These are phyloP conservation scores for Archocentrus centrarchus DNA, from an alignment of 2,113 vertebrate genomes.

Conservation along the genomic window DNA sequence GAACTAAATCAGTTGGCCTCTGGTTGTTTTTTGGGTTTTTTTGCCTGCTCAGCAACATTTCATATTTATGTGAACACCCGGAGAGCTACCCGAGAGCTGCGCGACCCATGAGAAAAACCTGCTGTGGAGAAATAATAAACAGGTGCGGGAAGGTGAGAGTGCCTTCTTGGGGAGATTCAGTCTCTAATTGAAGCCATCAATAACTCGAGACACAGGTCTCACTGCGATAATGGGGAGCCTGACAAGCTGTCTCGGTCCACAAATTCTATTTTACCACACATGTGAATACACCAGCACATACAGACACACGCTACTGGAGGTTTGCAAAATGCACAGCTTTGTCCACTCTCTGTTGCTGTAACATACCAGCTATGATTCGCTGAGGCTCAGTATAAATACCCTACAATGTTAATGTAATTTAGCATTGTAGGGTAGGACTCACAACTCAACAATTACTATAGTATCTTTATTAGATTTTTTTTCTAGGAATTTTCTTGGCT, in stretches of 20 bases:
- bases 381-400: background rate
- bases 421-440: background rate
- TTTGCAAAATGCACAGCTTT: conserved; percentile 22
- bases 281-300: background rate
- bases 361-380: background rate
- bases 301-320: background rate
- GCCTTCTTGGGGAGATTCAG: conserved; percentile 19
- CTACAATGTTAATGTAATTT: background rate
- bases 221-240: conserved; percentile 14
- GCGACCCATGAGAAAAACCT: conserved; percentile 9
- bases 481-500: background rate
- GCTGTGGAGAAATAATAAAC: conserved; percentile 30
- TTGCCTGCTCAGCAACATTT: conserved; percentile 48
- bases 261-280: conserved; percentile 22
- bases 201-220: conserved; percentile 50
- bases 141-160: conserved; percentile 30
- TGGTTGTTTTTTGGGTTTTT: conserved; percentile 6
- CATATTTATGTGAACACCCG: background rate
- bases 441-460: background rate
- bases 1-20: background rate
- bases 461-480: background rate
- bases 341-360: conserved; percentile 11
- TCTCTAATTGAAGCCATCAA: conserved; percentile 72
- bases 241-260: conserved; percentile 41
- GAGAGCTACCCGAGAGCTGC: conserved; percentile 8